Evolutionary conservation across 1,140 invertebrate species (phyloP).

Genomic region (Mylabris phalerata): DNA sequence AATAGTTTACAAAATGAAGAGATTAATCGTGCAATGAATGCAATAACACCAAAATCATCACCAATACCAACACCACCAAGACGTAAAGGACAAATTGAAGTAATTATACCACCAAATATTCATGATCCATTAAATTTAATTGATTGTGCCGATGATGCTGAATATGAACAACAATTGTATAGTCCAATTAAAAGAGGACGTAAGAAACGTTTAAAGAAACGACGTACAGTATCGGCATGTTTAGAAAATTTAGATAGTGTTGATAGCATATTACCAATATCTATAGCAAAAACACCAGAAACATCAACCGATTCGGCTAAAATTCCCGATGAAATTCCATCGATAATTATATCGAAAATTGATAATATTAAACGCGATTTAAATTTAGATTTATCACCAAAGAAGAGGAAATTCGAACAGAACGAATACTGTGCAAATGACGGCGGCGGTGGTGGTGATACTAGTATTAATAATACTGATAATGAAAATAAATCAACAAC

Average conservation of each 20-base stretch:
- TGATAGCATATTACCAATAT: conserved; percentile 19
- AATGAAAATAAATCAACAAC: no score
- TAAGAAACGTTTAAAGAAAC: conserved; percentile 50
- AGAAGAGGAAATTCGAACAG: conserved; percentile 23
- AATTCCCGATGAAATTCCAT: conserved; percentile 29
- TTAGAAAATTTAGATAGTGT: not conserved
- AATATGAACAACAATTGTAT: conserved; percentile 67
- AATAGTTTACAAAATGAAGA: conserved; percentile 87
- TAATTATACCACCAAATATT: conserved; percentile 88
- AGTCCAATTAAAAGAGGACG: conserved; percentile 56
- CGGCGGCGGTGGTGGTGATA: not conserved
- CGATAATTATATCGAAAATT: conserved; percentile 9
- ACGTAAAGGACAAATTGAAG: conserved; percentile 75
- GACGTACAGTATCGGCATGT: conserved; percentile 49
- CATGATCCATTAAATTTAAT: conserved; percentile 83
- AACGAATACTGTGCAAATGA: conserved; percentile 28
- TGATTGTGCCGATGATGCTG: conserved; percentile 70
- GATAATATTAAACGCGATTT: conserved; percentile 25
- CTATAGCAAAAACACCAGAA: conserved; percentile 39
- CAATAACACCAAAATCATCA: conserved; percentile 79
- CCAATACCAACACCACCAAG: conserved; percentile 80
- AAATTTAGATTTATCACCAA: conserved; percentile 23
- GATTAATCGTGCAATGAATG: conserved; percentile 77
- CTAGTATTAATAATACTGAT: no score
- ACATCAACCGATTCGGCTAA: conserved; percentile 36